Conservation (phyloP, 2,113 vertebrate species). For the Alosa alosa region DNA sequence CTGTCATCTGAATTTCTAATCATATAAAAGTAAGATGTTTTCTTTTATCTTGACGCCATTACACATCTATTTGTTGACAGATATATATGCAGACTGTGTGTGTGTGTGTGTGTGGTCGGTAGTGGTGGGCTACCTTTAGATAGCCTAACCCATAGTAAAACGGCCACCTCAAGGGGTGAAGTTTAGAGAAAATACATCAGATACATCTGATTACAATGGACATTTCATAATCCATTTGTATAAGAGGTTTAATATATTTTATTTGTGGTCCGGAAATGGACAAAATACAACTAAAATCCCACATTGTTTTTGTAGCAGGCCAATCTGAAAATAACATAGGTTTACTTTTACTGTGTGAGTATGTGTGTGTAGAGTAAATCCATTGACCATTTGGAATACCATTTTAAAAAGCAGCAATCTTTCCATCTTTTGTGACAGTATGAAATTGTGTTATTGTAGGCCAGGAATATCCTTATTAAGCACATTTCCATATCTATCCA, state of each 20-base stretch:
- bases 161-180: background rate
- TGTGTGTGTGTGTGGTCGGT: background rate
- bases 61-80: background rate
- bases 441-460: too few species aligned
- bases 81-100: conserved; percentile 22
- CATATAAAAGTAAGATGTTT: conserved; percentile 59
- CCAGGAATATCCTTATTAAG: background rate
- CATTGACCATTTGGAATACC: background rate
- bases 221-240: background rate
- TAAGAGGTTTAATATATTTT: background rate
- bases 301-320: background rate
- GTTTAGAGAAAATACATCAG: background rate
- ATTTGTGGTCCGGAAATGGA: background rate
- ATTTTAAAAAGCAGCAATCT: background rate
- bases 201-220: background rate
- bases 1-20: conserved; percentile 13
- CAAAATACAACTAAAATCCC: background rate
- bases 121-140: background rate
- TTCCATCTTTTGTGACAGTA: background rate
- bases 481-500: background rate
- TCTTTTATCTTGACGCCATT: background rate
- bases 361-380: background rate
- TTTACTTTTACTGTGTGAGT: background rate
- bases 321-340: background rate
- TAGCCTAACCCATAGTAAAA: background rate